Evolutionary conservation across 2,113 vertebrate genomes (phyloP).

Genomic region (Misgurnus anguillicaudatus): DNA sequence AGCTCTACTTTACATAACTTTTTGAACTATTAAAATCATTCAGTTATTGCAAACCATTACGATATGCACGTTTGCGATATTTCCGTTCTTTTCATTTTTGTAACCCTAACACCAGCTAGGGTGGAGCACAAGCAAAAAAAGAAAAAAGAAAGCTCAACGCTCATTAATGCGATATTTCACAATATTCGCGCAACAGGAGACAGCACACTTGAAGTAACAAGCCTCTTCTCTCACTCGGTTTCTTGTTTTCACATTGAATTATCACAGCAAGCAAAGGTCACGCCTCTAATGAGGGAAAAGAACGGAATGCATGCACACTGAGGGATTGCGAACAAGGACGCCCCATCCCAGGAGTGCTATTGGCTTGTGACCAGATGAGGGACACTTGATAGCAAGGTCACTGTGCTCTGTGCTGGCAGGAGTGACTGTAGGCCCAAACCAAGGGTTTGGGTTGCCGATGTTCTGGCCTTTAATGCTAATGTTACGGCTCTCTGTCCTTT

Average conservation of each 20-base stretch:
- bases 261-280: conserved; percentile 43
- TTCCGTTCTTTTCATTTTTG: too few species aligned
- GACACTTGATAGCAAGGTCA: conserved; percentile 79
- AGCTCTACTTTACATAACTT: too few species aligned
- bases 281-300: conserved; percentile 40
- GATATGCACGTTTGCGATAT: too few species aligned
- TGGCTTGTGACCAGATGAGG: conserved; percentile 74
- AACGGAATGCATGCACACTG: conserved; percentile 63
- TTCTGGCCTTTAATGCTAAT: conserved; percentile 19
- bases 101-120: too few species aligned
- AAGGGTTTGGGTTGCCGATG: conserved; percentile 25
- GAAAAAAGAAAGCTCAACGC: too few species aligned
- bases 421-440: not conserved
- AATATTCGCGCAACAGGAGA: conserved; percentile 20
- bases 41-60: too few species aligned
- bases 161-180: not conserved
- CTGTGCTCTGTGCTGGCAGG: conserved; percentile 57
- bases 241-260: conserved; percentile 30
- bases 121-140: too few species aligned
- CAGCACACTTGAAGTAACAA: not conserved
- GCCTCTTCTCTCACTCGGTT: conserved; percentile 37
- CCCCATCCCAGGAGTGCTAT: conserved; percentile 74
- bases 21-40: too few species aligned
- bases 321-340: conserved; percentile 75
- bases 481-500: conserved; percentile 16